A percentile compares a stretch with the other conserved stretches of the same genome.
phyloP scores from a whole-genome alignment of 1,140 invertebrate genomes.

The Papilio polyxenes region DNA sequence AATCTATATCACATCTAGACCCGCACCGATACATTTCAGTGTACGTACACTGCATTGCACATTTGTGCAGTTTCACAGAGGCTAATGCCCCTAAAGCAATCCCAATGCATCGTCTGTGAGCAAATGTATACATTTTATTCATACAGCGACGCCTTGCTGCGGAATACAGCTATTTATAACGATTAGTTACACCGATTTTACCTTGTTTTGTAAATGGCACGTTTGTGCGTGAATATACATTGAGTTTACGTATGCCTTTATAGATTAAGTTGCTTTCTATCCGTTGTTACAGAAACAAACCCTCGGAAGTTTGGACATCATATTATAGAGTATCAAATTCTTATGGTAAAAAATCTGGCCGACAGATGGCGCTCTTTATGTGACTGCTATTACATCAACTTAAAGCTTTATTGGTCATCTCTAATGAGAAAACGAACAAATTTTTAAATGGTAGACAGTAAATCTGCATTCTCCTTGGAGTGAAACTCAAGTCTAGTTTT shows the following conservation, averaged over 20 bases:
- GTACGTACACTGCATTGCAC: slow-evolving; percentile 1
- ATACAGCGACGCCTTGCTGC: background rate
- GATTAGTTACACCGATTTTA: slow-evolving; percentile 14
- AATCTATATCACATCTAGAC: background rate
- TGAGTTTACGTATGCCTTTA: background rate
- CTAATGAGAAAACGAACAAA: no score
- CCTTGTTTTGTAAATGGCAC: slow-evolving; percentile 9
- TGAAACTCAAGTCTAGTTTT: no score
- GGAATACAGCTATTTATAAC: slow-evolving; percentile 8
- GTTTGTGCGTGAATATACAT: background rate
- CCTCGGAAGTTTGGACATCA: background rate
- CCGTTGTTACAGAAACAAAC: background rate
- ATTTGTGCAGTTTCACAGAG: background rate
- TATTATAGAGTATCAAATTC: no score
- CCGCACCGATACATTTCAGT: background rate
- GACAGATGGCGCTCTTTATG: no score
- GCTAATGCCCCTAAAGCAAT: slow-evolving; percentile 13
- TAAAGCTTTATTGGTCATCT: no score
- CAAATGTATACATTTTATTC: background rate
- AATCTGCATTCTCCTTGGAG: no score
- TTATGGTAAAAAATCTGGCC: no score
- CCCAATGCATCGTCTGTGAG: background rate
- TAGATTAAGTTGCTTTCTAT: background rate
- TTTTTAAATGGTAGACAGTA: no score
- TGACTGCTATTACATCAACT: no score